Conservation (phyloP, 92 coral and sea anemone genomes). For the Porites rus region DNA sequence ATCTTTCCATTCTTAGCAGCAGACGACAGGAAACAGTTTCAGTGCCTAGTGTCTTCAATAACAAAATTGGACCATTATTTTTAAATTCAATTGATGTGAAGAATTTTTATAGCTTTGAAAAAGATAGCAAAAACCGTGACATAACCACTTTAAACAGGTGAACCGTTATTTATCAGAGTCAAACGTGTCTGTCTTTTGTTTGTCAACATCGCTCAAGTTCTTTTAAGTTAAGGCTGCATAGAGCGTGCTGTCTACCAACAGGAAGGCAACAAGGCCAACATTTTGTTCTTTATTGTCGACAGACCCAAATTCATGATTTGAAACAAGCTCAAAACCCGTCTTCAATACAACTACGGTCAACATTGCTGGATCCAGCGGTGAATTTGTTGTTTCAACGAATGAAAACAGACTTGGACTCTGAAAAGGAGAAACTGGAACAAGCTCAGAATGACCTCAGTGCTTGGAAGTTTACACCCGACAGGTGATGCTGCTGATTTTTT, state of each 20-base stretch:
- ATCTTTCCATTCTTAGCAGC: too few species aligned
- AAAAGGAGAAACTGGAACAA: slow-evolving; percentile 96
- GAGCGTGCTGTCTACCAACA: background rate
- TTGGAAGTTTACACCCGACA: slow-evolving; percentile 99
- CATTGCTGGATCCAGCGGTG: slow-evolving; percentile 97
- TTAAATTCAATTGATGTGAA: too few species aligned
- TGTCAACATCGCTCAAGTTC: too few species aligned
- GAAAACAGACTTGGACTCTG: slow-evolving; percentile 96
- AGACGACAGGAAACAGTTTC: too few species aligned
- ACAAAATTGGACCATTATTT: too few species aligned
- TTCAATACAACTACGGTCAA: slow-evolving; percentile 93
- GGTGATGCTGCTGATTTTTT: slow-evolving; percentile 60
- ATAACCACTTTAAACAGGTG: too few species aligned
- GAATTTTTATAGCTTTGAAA: too few species aligned
- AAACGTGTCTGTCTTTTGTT: too few species aligned
- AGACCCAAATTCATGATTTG: slow-evolving; percentile 99
- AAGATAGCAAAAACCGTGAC: too few species aligned
- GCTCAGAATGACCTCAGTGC: slow-evolving; percentile 99
- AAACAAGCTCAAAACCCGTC: slow-evolving; percentile 99
- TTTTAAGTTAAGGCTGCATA: background rate
- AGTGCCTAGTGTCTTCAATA: too few species aligned
- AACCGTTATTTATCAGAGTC: too few species aligned
- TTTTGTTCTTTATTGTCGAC: slow-evolving; percentile 40
- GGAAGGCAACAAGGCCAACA: slow-evolving; percentile 20
- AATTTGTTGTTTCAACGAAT: slow-evolving; percentile 98